Evolutionary conservation across 2,113 vertebrate species (phyloP).

Genomic region (Struthidea cinerea): DNA sequence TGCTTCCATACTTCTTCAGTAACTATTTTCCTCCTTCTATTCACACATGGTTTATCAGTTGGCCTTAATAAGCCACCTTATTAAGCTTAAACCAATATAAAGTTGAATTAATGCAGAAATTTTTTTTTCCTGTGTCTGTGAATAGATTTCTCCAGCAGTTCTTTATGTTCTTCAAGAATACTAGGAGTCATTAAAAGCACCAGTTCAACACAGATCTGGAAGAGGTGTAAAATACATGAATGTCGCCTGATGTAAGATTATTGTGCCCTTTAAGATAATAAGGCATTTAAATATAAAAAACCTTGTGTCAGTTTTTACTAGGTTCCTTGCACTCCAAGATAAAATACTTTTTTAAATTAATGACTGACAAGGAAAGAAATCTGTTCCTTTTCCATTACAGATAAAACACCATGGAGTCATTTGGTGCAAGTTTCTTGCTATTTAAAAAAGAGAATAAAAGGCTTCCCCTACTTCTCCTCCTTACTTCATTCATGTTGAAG

Average conservation of each 20-base stretch:
- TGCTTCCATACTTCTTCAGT: not conserved
- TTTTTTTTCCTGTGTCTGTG: not conserved
- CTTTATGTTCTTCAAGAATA: not conserved
- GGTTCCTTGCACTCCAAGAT: not conserved
- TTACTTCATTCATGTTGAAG: not conserved
- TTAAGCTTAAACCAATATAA: not conserved
- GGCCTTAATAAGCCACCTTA: not conserved
- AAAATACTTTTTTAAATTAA: not conserved
- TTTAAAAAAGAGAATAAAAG: not conserved
- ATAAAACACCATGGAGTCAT: not conserved
- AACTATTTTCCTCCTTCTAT: not conserved
- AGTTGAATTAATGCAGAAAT: not conserved
- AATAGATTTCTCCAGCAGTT: not conserved
- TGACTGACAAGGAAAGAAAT: not conserved
- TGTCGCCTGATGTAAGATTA: not conserved
- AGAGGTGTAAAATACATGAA: not conserved
- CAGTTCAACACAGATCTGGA: not conserved
- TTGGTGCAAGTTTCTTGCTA: not conserved
- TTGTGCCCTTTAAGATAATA: not conserved
- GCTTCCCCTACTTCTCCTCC: not conserved
- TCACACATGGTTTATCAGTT: not conserved
- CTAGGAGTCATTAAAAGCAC: conserved; percentile 9
- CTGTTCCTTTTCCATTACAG: not conserved
- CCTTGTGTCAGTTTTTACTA: not conserved
- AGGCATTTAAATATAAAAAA: not conserved